Percentiles rank a stretch among this genome's conserved stretches.
These are phyloP conservation scores for Cyphomyrmex costatus DNA, from an alignment of 1,140 invertebrate species.

Conservation along the genomic window DNA sequence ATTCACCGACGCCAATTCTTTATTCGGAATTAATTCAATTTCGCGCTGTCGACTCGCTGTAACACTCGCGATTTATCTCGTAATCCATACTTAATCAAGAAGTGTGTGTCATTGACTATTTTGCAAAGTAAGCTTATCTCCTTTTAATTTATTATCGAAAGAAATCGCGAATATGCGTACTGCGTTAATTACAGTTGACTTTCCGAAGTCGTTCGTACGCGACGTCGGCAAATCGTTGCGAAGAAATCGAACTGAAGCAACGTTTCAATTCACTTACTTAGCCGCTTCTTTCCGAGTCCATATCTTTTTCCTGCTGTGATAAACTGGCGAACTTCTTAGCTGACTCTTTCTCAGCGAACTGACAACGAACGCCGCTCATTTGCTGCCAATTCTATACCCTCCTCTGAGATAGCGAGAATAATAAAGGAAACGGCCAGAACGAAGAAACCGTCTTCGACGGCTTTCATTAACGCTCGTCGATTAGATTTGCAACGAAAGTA, in stretches of 20 bases:
- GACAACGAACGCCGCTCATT: slow-evolving; percentile 38
- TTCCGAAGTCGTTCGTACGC: neutral
- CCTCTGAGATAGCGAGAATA: neutral
- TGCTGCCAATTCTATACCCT: slow-evolving; percentile 20
- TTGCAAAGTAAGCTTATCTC: neutral
- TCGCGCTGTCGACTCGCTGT: slow-evolving; percentile 70
- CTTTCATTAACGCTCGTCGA: slow-evolving; percentile 67
- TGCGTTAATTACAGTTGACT: neutral
- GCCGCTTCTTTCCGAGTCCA: neutral
- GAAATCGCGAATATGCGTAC: neutral
- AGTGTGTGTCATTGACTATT: slow-evolving; percentile 7
- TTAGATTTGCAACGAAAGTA: slow-evolving; percentile 65
- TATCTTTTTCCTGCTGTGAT: slow-evolving; percentile 40
- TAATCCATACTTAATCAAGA: slow-evolving; percentile 38
- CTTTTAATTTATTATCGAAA: neutral
- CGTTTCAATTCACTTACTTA: slow-evolving; percentile 14
- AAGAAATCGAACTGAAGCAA: neutral
- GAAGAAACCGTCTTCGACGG: slow-evolving; percentile 46
- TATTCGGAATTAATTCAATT: slow-evolving; percentile 81
- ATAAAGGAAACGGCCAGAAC: slow-evolving; percentile 57
- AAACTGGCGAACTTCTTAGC: slow-evolving; percentile 43
- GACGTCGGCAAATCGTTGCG: neutral
- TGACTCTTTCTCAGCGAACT: slow-evolving; percentile 23
- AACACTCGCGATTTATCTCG: slow-evolving; percentile 64
- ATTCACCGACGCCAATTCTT: slow-evolving; percentile 66